A percentile compares a stretch with the other conserved stretches of the same genome.
These are phyloP conservation scores for Cyphomyrmex costatus DNA, from an alignment of 1,140 invertebrate genomes.

Conservation along the genomic window DNA sequence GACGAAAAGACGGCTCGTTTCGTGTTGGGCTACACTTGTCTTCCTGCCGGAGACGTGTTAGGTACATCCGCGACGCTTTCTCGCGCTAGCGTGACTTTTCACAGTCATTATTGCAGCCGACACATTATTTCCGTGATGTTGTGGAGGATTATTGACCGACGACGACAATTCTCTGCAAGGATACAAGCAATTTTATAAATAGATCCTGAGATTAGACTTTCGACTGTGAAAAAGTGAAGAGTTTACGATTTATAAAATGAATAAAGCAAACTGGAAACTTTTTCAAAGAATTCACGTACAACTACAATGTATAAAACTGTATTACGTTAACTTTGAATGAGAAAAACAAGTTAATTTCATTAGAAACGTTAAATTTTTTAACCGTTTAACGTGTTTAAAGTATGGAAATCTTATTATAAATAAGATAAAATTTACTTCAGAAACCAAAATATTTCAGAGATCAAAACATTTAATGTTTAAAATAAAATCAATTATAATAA, in stretches of 20 bases:
- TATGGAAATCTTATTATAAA: too few relatives aligned
- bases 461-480: too few relatives aligned
- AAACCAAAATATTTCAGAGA: too few relatives aligned
- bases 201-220: neutral
- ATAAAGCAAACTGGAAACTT: neutral
- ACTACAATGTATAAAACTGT: neutral
- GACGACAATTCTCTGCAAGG: neutral
- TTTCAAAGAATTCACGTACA: neutral
- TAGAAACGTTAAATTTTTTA: too few relatives aligned
- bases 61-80: conserved; percentile 11
- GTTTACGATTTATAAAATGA: neutral
- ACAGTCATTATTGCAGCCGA: conserved; percentile 36
- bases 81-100: conserved; percentile 44
- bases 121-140: neutral
- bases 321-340: neutral
- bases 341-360: too few relatives aligned
- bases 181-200: neutral
- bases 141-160: conserved; percentile 19
- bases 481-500: too few relatives aligned
- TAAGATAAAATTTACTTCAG: too few relatives aligned
- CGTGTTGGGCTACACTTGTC: conserved; percentile 13
- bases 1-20: neutral
- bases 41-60: neutral
- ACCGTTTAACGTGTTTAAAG: too few relatives aligned
- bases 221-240: neutral